Conservation (phyloP, 2,888 invertebrate genomes). For the Hypsopygia costalis region DNA sequence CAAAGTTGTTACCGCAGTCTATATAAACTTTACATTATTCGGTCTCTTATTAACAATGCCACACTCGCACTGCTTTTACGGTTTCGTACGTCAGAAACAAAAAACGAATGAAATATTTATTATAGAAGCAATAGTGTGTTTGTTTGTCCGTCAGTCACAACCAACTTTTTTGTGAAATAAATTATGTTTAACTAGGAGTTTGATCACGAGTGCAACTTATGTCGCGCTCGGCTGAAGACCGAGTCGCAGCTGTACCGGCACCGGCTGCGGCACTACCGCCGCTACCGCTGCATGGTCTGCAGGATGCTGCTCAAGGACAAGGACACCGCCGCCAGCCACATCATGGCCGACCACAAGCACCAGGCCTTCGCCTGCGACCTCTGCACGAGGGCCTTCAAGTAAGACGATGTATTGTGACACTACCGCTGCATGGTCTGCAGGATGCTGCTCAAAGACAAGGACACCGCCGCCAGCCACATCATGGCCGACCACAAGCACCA, state of each 20-base stretch:
- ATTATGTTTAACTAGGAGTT: conserved; percentile 22
- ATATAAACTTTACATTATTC: too few relatives aligned
- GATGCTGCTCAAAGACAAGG: conserved; percentile 35
- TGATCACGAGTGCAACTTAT: conserved; percentile 33
- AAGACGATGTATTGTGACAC: conserved; percentile 6
- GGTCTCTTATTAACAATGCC: too few relatives aligned
- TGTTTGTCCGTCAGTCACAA: too few relatives aligned
- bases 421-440: conserved; percentile 21
- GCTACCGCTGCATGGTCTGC: conserved; percentile 42
- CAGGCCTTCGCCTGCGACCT: conserved; percentile 32
- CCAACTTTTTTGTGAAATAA: too few relatives aligned
- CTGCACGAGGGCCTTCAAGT: conserved; percentile 41
- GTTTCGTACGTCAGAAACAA: too few relatives aligned
- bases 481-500: conserved; percentile 34
- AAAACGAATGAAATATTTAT: too few relatives aligned
- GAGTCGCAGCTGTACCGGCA: conserved; percentile 38
- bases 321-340: conserved; percentile 42
- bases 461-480: conserved; percentile 42
- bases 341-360: conserved; percentile 35
- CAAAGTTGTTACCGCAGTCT: too few relatives aligned
- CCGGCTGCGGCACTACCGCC: conserved; percentile 41
- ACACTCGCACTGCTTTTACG: too few relatives aligned
- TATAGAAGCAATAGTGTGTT: too few relatives aligned
- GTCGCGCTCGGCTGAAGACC: conserved; percentile 28
- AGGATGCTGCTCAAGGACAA: conserved; percentile 32